Evolutionary conservation across 2,113 vertebrate species (phyloP).

Genomic region (Hemicordylus capensis): DNA sequence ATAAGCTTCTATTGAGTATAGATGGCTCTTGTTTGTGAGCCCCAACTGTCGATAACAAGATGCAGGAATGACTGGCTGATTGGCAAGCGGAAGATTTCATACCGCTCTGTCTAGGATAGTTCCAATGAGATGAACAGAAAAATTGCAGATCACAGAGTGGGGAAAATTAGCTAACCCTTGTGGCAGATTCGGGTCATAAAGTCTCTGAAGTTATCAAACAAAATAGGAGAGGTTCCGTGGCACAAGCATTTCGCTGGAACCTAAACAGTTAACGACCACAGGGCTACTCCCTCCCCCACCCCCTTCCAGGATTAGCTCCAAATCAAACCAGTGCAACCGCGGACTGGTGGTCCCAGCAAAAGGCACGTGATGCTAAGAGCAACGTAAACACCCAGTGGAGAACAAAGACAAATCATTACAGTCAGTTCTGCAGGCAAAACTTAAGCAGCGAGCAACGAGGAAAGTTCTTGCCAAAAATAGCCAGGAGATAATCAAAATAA

Average conservation of each 20-base stretch:
- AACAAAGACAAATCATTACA: conserved; percentile 75
- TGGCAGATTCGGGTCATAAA: background rate
- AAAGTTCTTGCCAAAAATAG: conserved; percentile 67
- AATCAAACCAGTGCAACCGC: conserved; percentile 62
- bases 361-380: conserved; percentile 67
- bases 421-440: conserved; percentile 78
- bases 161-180: background rate
- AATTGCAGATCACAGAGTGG: background rate
- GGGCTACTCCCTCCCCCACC: conserved; percentile 30
- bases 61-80: background rate
- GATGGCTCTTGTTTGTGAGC: conserved; percentile 11
- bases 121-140: background rate
- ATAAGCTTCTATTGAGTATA: background rate
- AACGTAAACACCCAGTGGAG: conserved; percentile 72
- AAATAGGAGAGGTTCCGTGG: conserved; percentile 21
- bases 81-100: background rate
- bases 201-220: conserved; percentile 63
- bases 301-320: conserved; percentile 65
- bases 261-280: conserved; percentile 73
- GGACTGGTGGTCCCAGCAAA: conserved; percentile 44
- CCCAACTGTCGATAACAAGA: background rate
- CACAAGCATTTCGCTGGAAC: conserved; percentile 52
- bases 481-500: conserved; percentile 71
- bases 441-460: conserved; percentile 73
- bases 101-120: background rate